A percentile compares a stretch with the other conserved stretches of the same genome.
Evolutionary conservation across 2,888 invertebrate genomes (phyloP).

Genomic region (Lomographa bimaculata): DNA sequence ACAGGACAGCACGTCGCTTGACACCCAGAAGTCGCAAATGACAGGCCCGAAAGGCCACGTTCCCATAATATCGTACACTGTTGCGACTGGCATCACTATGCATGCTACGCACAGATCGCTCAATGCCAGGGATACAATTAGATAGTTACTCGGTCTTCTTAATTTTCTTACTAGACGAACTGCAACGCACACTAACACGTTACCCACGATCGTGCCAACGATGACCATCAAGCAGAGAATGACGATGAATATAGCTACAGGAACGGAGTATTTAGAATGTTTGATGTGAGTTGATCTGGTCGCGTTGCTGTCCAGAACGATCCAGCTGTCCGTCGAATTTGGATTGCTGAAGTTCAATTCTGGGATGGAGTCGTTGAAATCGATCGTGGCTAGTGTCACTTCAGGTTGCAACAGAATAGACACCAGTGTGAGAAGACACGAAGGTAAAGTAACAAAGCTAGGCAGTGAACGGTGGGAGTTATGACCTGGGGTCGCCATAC

Average conservation of each 20-base stretch:
- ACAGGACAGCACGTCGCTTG: constrained; percentile 98
- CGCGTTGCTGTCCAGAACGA: constrained; percentile 59
- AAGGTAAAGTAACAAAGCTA: constrained; percentile 82
- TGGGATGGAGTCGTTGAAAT: constrained; percentile 49
- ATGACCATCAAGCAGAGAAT: constrained; percentile 90
- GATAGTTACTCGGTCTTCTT: constrained; percentile 94
- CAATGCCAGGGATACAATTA: constrained; percentile 96
- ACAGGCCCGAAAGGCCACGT: constrained; percentile 96
- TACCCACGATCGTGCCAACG: constrained; percentile 92
- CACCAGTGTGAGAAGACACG: constrained; percentile 77
- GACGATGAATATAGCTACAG: constrained; percentile 86
- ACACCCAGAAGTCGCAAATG: constrained; percentile 98
- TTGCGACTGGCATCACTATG: constrained; percentile 98
- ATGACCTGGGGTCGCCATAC: constrained; percentile 80
- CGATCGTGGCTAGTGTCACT: constrained; percentile 54
- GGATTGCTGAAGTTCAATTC: constrained; percentile 54
- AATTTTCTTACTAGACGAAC: constrained; percentile 97
- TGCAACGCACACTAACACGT: constrained; percentile 97
- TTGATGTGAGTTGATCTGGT: constrained; percentile 59
- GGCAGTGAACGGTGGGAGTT: constrained; percentile 74
- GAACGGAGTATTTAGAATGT: constrained; percentile 70
- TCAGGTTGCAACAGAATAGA: constrained; percentile 61
- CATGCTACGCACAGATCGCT: constrained; percentile 98
- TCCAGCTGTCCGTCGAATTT: constrained; percentile 65
- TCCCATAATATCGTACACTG: constrained; percentile 96